phyloP scores from a whole-genome alignment of 1,140 invertebrate genomes.

The Brevipalpus yothersi region DNA sequence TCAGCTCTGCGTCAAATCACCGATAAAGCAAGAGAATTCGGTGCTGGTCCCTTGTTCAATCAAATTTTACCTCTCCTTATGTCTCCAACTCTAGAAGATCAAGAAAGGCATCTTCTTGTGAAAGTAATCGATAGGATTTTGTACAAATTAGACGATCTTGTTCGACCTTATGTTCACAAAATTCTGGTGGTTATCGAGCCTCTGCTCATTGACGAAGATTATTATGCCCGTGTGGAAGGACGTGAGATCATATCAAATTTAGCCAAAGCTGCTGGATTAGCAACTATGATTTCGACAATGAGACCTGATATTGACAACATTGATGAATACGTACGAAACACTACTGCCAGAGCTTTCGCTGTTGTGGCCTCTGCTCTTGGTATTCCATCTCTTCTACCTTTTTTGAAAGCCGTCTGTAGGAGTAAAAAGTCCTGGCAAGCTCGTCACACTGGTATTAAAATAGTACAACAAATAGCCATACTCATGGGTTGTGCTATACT shows the following conservation, averaged over 20 bases:
- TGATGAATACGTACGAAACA: slow-evolving; percentile 98
- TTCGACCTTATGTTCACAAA: slow-evolving; percentile 97
- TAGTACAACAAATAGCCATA: slow-evolving; percentile 98
- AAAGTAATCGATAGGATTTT: slow-evolving; percentile 97
- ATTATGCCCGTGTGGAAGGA: slow-evolving; percentile 96
- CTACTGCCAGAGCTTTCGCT: slow-evolving; percentile 93
- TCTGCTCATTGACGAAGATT: slow-evolving; percentile 95
- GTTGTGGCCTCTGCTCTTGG: slow-evolving; percentile 95
- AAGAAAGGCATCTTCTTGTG: slow-evolving; percentile 94
- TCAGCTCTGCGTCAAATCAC: slow-evolving; percentile 91
- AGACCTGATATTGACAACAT: slow-evolving; percentile 99
- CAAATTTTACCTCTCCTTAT: slow-evolving; percentile 94
- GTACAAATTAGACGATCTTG: slow-evolving; percentile 95
- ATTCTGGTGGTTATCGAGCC: slow-evolving; percentile 98
- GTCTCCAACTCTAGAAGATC: slow-evolving; percentile 97
- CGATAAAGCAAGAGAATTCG: slow-evolving; percentile 92
- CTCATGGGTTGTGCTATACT: slow-evolving; percentile 98
- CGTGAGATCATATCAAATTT: slow-evolving; percentile 98
- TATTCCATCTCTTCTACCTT: slow-evolving; percentile 89
- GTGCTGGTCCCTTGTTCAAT: slow-evolving; percentile 92
- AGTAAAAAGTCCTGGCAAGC: slow-evolving; percentile 99
- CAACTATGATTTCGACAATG: slow-evolving; percentile 99
- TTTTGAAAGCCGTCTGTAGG: slow-evolving; percentile 94
- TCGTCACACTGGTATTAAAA: slow-evolving; percentile 96
- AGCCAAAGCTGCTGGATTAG: slow-evolving; percentile 95